Conservation (phyloP, 1,140 invertebrate genomes). For the Marisa cornuarietis region DNA sequence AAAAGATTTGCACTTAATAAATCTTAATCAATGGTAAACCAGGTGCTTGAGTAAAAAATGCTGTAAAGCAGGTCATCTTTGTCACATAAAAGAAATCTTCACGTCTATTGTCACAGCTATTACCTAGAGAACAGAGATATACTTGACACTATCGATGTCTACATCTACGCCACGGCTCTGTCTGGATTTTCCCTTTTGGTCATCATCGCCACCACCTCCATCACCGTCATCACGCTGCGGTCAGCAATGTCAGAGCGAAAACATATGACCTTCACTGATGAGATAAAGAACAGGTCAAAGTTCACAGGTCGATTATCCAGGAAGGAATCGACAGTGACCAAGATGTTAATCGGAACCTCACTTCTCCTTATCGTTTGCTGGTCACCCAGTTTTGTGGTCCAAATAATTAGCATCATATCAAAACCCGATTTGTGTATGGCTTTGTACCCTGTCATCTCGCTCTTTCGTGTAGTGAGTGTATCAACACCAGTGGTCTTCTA, state of each 20-base stretch:
- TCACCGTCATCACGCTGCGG: constrained; percentile 11
- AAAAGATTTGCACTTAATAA: too few relatives aligned
- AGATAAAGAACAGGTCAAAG: not conserved
- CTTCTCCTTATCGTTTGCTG: constrained; percentile 18
- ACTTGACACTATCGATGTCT: constrained; percentile 6
- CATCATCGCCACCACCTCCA: constrained; percentile 14
- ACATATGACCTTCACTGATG: not conserved
- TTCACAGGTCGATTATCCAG: too few relatives aligned
- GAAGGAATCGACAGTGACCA: constrained; percentile 13
- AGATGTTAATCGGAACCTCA: constrained; percentile 20
- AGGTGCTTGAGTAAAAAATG: too few relatives aligned
- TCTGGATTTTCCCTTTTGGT: constrained; percentile 6
- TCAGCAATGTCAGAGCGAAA: constrained; percentile 8
- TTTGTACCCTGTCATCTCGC: too few relatives aligned
- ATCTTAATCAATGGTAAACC: too few relatives aligned
- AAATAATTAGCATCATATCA: not conserved
- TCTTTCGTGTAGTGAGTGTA: too few relatives aligned
- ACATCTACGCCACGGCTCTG: constrained; percentile 13
- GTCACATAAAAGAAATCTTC: too few relatives aligned
- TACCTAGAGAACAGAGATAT: constrained; percentile 3
- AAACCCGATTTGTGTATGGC: too few relatives aligned
- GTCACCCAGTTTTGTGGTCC: constrained; percentile 6
- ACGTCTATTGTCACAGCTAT: constrained; percentile 6
- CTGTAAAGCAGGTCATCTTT: too few relatives aligned
- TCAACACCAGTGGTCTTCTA: too few relatives aligned